Percentiles rank a stretch among this genome's conserved stretches.
phyloP scores from a whole-genome alignment of 2,888 invertebrate species.

The Platerodrilus igneus region DNA sequence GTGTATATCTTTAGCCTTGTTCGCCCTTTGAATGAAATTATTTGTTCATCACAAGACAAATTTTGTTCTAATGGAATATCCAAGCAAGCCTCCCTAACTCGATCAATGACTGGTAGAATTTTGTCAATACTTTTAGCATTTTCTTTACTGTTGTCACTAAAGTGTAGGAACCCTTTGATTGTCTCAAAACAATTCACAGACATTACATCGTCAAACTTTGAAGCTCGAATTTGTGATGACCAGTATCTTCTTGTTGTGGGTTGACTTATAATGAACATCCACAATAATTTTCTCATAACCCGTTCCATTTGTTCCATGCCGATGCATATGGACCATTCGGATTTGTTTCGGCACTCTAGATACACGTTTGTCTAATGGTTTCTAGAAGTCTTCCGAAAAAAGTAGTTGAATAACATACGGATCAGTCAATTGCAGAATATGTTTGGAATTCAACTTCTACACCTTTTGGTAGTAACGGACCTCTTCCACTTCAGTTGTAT shows the following conservation, averaged over 20 bases:
- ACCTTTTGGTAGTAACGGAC: not conserved
- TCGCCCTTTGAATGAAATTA: slow-evolving; percentile 8
- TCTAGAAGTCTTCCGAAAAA: not conserved
- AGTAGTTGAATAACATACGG: slow-evolving; percentile 9
- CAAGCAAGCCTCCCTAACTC: slow-evolving; percentile 3
- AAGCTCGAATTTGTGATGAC: slow-evolving; percentile 8
- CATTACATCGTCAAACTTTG: slow-evolving; percentile 8
- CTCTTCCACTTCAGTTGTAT: too few species aligned
- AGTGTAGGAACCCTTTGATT: slow-evolving; percentile 3
- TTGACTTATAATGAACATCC: slow-evolving; percentile 6
- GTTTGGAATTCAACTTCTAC: not conserved
- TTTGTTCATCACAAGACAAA: slow-evolving; percentile 12
- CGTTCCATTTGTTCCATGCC: slow-evolving; percentile 5
- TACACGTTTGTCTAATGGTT: not conserved
- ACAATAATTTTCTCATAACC: not conserved
- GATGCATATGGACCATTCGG: slow-evolving; percentile 8
- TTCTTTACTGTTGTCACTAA: slow-evolving; percentile 7
- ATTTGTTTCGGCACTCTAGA: slow-evolving; percentile 1
- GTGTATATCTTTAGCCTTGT: slow-evolving; percentile 7
- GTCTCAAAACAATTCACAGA: slow-evolving; percentile 6
- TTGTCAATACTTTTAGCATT: slow-evolving; percentile 8
- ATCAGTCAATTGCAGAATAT: slow-evolving; percentile 6
- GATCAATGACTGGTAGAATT: slow-evolving; percentile 13
- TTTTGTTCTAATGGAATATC: slow-evolving; percentile 10
- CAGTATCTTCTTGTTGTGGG: slow-evolving; percentile 7